Evolutionary conservation across 2,113 vertebrate species (phyloP).

Genomic region (Neopipo cinnamomea): DNA sequence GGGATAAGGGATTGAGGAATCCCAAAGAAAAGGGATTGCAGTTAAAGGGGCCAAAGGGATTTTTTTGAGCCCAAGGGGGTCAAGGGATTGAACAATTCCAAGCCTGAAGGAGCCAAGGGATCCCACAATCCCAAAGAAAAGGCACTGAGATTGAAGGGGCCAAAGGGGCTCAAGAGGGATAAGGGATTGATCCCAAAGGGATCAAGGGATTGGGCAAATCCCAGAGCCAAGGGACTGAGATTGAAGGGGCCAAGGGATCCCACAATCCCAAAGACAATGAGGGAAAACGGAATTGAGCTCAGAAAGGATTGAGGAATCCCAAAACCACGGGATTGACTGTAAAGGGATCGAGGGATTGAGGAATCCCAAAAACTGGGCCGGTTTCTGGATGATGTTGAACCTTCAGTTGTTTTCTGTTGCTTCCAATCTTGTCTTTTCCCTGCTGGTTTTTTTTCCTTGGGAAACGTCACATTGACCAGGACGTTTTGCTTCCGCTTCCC

Average conservation of each 20-base stretch:
- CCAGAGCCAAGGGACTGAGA: too few species aligned
- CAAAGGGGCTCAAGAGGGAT: too few species aligned
- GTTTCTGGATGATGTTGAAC: slow-evolving; percentile 36
- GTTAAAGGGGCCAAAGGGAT: background rate
- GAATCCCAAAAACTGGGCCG: background rate
- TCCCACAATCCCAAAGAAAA: too few species aligned
- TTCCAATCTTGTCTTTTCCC: slow-evolving; percentile 34
- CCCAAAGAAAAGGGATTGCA: background rate
- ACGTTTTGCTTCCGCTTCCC: background rate
- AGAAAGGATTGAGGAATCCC: background rate
- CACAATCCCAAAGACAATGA: background rate
- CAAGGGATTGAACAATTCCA: background rate
- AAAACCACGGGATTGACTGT: background rate
- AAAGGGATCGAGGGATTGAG: background rate
- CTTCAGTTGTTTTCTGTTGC: slow-evolving; percentile 56
- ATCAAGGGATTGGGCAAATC: too few species aligned
- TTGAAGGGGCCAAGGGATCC: too few species aligned
- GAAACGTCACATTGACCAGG: background rate
- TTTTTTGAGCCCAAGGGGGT: too few species aligned
- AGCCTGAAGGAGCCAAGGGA: background rate
- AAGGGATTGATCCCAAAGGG: too few species aligned
- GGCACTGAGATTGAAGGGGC: too few species aligned
- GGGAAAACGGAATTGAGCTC: background rate
- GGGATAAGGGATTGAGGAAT: background rate
- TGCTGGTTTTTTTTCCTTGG: background rate